Percentiles rank a stretch among this genome's conserved stretches.
These are phyloP conservation scores for Mythimna lalbum DNA, from an alignment of 2,888 invertebrate species.

Conservation along the genomic window DNA sequence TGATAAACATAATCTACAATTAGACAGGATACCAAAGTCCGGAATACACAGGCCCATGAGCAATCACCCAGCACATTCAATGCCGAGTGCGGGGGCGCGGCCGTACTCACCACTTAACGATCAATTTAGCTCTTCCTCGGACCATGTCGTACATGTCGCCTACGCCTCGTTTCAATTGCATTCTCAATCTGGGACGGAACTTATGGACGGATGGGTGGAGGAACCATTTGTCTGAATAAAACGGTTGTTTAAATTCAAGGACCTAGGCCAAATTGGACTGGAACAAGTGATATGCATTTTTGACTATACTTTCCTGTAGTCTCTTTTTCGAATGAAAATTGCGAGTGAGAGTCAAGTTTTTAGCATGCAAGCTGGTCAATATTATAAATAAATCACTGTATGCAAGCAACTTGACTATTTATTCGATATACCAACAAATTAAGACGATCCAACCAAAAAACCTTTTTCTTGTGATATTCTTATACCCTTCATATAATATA, in stretches of 20 bases:
- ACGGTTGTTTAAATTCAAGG: conserved; percentile 24
- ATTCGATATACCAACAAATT: too few relatives aligned
- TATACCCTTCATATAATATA: too few relatives aligned
- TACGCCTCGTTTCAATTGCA: conserved; percentile 58
- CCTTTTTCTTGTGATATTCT: too few relatives aligned
- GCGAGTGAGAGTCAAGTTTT: too few relatives aligned
- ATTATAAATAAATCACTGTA: too few relatives aligned
- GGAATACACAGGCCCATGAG: conserved; percentile 34
- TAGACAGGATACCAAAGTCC: neutral
- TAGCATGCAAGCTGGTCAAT: too few relatives aligned
- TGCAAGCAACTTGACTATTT: too few relatives aligned
- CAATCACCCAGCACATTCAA: conserved; percentile 42
- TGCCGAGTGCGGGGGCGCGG: conserved; percentile 60
- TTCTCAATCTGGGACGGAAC: conserved; percentile 51
- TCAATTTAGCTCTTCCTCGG: conserved; percentile 64
- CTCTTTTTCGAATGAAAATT: neutral
- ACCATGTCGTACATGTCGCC: conserved; percentile 56
- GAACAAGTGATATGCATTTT: neutral
- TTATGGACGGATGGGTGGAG: conserved; percentile 17
- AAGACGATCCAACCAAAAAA: too few relatives aligned
- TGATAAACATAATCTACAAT: conserved; percentile 32
- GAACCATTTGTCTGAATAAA: conserved; percentile 40
- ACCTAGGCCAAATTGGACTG: neutral
- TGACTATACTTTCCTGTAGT: neutral
- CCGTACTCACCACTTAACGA: conserved; percentile 56